phyloP scores from a whole-genome alignment of 37 sponge, comb jelly and placozoan species.

The Ianthella basta region DNA sequence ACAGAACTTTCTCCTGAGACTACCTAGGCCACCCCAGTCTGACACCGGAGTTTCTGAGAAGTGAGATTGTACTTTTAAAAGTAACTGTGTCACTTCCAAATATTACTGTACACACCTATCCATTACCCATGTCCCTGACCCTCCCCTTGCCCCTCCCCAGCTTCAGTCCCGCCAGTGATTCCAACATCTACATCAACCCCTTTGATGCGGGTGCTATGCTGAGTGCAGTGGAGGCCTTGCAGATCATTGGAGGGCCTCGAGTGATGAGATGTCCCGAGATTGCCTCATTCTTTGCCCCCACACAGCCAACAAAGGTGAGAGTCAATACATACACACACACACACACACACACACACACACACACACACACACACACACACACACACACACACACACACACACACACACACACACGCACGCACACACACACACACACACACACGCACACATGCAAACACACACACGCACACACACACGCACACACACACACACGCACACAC shows the following conservation, averaged over 20 bases:
- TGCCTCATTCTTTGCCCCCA: neutral
- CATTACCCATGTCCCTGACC: neutral
- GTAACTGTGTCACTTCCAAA: too few species aligned
- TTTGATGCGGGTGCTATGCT: neutral
- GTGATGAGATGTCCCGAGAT: neutral
- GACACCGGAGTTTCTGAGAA: neutral
- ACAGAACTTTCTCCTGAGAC: too few species aligned
- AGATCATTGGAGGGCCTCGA: slow-evolving; percentile 1
- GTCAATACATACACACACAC: neutral
- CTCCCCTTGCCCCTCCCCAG: slow-evolving; percentile 6
- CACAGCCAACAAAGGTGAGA: neutral
- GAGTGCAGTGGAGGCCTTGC: slow-evolving; percentile 1
- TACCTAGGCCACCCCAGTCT: neutral
- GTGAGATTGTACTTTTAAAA: neutral
- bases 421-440: slow-evolving; percentile 28
- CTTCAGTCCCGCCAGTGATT: slow-evolving; percentile 6
- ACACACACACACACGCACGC: neutral
- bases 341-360: neutral
- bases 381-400: neutral
- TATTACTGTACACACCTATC: too few species aligned
- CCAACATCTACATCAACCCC: slow-evolving; percentile 11
- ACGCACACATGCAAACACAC: slow-evolving; percentile 7
- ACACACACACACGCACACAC: slow-evolving; percentile 20
- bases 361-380: neutral
- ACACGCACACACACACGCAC: neutral